Evolutionary conservation across 2,888 invertebrate genomes (phyloP).

Genomic region (Erebia ligea): DNA sequence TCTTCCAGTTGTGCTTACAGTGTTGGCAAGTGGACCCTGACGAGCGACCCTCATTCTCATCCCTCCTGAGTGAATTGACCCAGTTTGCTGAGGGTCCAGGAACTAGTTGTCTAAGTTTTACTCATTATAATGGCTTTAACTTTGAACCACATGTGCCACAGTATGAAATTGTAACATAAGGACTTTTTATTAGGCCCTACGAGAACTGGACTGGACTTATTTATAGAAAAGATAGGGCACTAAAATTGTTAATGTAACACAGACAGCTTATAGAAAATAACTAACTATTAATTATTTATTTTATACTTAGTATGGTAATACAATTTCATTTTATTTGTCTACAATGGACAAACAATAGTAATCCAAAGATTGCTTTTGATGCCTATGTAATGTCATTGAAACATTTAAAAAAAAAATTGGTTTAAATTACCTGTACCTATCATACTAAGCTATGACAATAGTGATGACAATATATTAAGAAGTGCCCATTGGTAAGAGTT

Average conservation of each 20-base stretch:
- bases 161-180: slow-evolving; percentile 71
- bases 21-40: slow-evolving; percentile 93
- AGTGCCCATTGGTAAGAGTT: not conserved
- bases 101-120: slow-evolving; percentile 70
- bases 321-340: not conserved
- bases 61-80: slow-evolving; percentile 78
- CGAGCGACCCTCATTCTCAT: slow-evolving; percentile 89
- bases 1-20: slow-evolving; percentile 91
- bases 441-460: not conserved
- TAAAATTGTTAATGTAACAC: not conserved
- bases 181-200: not conserved
- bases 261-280: not conserved
- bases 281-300: not conserved
- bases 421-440: not conserved
- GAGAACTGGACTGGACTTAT: not conserved
- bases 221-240: not conserved
- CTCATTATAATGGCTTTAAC: slow-evolving; percentile 73
- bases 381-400: not conserved
- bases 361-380: slow-evolving; percentile 24
- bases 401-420: not conserved
- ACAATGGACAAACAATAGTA: not conserved
- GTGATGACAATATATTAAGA: not conserved
- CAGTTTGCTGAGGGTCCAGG: slow-evolving; percentile 63
- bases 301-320: not conserved
- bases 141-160: slow-evolving; percentile 75